Evolutionary conservation across 2,113 vertebrate species (phyloP), one percentile per base, ranked within the genome.

Genomic region (Heterochromis multidens): DNA sequence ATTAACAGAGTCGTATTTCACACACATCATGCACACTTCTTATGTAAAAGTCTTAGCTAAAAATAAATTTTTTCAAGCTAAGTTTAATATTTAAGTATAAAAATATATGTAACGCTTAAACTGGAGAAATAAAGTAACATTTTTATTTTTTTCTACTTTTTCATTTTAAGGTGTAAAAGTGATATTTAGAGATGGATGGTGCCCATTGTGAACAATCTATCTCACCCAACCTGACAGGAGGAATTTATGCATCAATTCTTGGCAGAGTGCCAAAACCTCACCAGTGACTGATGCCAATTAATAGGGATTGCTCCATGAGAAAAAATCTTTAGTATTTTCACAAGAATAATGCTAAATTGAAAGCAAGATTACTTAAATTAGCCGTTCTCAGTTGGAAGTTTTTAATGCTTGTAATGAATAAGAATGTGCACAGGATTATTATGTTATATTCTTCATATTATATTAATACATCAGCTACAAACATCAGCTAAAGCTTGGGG

Each of bases 401-500:
- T 37, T 37, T 37, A 37, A 37, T 37, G 9, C 37, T 37, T 37
- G 37, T 37, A 37, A 11, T 37, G 37, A 37, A n/a, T n/a, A 37
- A 10, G 37, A 37, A 37, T 8, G 37, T 46, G 14, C 23, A 46
- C 0, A 5, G 12, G 21, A 67, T 40, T 70, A 46, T 70, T 54
- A 46, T 54, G 19, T 19, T 54, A 8, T 49, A 29, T 77, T 43
- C 3, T 40, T 12, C 2, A 31, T 52, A 54, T 27, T 8, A 63
- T 80, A 29, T 80, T 6, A 81, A 29, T 10, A 46, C 13, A 56
- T 1, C 37, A 65, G 12, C 23, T 65, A 40, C 40, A 65, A 65
- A 6, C 96, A 95, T 3, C 17, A 54, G 59, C 83, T 74, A 65
- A 80, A 81, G 82, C 19, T 78, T 62, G n/a, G 23, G 5, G 43